These are phyloP conservation scores for Rhinopomastus cyanomelas DNA, from an alignment of 2,113 vertebrate species.

Conservation along the genomic window DNA sequence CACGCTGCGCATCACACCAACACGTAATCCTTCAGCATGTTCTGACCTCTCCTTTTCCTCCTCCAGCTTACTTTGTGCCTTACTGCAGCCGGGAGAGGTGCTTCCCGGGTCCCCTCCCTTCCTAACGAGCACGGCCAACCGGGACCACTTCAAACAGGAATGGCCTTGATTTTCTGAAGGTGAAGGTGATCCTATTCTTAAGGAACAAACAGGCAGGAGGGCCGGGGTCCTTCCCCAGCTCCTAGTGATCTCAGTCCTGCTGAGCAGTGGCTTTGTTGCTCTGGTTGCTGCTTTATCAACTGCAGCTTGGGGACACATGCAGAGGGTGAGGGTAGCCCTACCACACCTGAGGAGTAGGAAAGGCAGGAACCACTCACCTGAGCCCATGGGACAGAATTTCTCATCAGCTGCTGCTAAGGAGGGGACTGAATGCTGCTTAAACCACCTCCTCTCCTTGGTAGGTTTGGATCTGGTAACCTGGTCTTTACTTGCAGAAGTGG, in stretches of 20 bases:
- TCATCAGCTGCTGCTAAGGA: not conserved
- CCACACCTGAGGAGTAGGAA: not conserved
- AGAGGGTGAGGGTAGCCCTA: not conserved
- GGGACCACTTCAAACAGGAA: not conserved
- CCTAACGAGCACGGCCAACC: not conserved
- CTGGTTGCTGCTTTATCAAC: not conserved
- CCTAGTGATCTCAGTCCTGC: not conserved
- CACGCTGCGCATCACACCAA: not conserved
- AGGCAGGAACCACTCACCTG: not conserved
- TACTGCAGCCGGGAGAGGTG: not conserved
- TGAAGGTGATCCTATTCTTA: not conserved
- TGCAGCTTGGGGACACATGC: not conserved
- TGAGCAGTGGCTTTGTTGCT: not conserved
- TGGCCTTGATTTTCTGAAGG: not conserved
- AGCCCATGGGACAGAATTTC: not conserved
- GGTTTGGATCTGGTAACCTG: not conserved
- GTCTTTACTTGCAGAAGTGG: not conserved
- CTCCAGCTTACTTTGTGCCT: not conserved
- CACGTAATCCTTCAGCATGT: not conserved
- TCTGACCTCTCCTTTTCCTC: not conserved
- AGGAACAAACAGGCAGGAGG: not conserved
- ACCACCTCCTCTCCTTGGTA: not conserved
- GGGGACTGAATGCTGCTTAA: not conserved
- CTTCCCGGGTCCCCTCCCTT: not conserved
- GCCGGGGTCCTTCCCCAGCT: not conserved